Conservation (phyloP, 2,113 vertebrate species). For the Phaethon lepturus region DNA sequence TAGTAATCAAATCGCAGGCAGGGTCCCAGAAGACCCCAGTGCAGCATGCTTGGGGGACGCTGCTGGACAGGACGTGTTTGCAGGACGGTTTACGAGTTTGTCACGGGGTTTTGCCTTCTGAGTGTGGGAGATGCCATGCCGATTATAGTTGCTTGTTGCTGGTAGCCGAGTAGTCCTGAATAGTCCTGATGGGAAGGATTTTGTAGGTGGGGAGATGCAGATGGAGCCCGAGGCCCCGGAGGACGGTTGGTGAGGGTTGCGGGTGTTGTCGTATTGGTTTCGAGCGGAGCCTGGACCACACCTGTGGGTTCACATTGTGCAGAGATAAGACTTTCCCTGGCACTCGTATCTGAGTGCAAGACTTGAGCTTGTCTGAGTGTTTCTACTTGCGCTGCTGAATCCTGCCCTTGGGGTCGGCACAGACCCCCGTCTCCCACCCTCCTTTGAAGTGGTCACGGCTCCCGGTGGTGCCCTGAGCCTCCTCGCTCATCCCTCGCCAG, state of each 20-base stretch:
- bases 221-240: neutral
- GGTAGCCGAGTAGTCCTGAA: neutral
- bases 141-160: neutral
- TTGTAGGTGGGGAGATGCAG: neutral
- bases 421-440: neutral
- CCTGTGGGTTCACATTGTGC: neutral
- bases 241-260: neutral
- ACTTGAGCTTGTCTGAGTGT: neutral
- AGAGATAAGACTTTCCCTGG: neutral
- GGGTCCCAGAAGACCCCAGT: constrained; percentile 1
- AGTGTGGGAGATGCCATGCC: neutral
- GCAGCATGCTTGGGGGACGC: neutral
- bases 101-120: neutral
- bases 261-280: neutral
- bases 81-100: neutral
- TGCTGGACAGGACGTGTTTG: neutral
- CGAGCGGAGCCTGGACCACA: rapidly evolving
- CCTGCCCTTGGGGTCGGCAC: neutral
- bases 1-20: constrained; percentile 36
- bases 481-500: neutral
- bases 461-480: neutral
- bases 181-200: neutral
- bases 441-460: neutral
- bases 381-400: neutral
- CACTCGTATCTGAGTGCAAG: neutral